These are phyloP conservation scores for Podocnemis expansa DNA, from an alignment of 2,113 vertebrate genomes.

Conservation along the genomic window DNA sequence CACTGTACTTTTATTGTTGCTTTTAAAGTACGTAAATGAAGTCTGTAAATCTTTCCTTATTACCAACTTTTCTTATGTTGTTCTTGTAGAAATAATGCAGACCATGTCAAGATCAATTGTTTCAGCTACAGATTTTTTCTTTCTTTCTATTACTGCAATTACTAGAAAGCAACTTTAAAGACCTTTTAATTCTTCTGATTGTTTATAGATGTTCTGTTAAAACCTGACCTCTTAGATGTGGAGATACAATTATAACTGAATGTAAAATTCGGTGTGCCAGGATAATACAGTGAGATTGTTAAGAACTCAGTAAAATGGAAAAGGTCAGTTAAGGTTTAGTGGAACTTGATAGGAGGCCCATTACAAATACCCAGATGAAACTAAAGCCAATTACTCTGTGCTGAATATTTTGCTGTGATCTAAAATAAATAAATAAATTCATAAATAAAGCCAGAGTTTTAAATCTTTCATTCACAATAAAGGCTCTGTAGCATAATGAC, in stretches of 20 bases:
- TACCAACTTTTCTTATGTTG: constrained; percentile 20
- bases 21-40: constrained; percentile 64
- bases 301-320: constrained; percentile 64
- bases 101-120: constrained; percentile 67
- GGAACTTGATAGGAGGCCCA: constrained; percentile 75
- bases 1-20: constrained; percentile 51
- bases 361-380: constrained; percentile 71
- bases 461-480: constrained; percentile 79
- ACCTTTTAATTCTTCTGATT: constrained; percentile 77
- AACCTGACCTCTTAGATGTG: constrained; percentile 65
- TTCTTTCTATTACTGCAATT: constrained; percentile 57
- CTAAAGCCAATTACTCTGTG: constrained; percentile 70
- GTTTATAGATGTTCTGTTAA: constrained; percentile 70
- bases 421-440: constrained; percentile 44
- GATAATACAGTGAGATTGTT: constrained; percentile 48
- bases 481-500: constrained; percentile 80
- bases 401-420: constrained; percentile 66
- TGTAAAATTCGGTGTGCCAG: constrained; percentile 53
- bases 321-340: constrained; percentile 73
- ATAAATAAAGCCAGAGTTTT: constrained; percentile 74
- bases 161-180: constrained; percentile 60
- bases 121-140: constrained; percentile 48
- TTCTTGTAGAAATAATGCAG: constrained; percentile 60
- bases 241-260: constrained; percentile 69
- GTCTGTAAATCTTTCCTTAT: constrained; percentile 66